Base-by-base conservation (phyloP, 2,113 vertebrate species). In the Aegypius monachus region DNA sequence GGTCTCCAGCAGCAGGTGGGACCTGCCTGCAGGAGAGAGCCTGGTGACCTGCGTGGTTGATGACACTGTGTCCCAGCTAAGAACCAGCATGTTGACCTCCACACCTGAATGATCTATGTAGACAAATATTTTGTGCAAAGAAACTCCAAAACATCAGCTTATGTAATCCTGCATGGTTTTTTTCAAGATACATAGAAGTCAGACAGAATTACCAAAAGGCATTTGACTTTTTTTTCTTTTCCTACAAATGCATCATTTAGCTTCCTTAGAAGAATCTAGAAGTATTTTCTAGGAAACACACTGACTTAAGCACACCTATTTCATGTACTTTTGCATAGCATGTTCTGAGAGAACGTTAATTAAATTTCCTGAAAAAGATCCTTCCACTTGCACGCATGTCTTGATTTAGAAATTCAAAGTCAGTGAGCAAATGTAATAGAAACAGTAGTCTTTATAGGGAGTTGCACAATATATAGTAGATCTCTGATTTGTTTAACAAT, bases 31-130 rank as follows among this genome's bases (percentile, higher is more conserved):
- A 85, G 26, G 6, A 36, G 10, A 61, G 7, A 56, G 15, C 6
- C 17, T 15, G 5, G 22, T 56, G 45, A n/a, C 27, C 42, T 2
- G 2, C 0, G 0, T 47, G 50, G 45, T 43, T 11, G 4, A 10
- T 31, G 56, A 18, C 2, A 4, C 5, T 16, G 22, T 36, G 11
- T 27, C 26, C 15, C 36, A 62, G 17, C 14, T 38, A 80, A 63
- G 53, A 68, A 34, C 0, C 1, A 83, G 17, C 22, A 31, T 38
- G 12, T 1, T 72, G 26, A n/a, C n/a, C 19, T 82, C 52, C 42
- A 71, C 36, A 59, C 4, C 21, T 27, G 31, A 70, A 47, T 13
- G 20, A 47, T 36, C n/a, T 20, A n/a, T n/a, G 13, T 0, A 16
- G 38, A 70, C 13, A 16, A 81, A 66, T 53, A 63, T 38, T 63